phyloP scores from a whole-genome alignment of 2,797 vertebrate genomes.

The Sitta carolinensis region DNA sequence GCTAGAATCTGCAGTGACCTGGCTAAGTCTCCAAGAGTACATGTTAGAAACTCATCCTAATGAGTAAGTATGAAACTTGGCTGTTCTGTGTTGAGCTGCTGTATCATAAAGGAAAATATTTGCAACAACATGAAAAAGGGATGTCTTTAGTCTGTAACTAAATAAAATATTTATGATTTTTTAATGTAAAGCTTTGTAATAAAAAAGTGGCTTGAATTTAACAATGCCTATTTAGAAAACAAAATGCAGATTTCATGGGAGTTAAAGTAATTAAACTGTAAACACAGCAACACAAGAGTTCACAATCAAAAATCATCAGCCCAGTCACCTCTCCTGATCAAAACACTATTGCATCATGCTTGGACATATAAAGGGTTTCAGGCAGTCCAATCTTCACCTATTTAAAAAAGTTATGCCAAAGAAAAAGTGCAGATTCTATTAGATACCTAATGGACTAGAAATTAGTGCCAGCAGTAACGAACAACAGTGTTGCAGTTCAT shows the following conservation, averaged over 20 bases:
- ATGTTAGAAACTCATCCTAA: not conserved
- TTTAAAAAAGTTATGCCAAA: not conserved
- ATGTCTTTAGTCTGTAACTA: not conserved
- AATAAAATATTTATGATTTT: not conserved
- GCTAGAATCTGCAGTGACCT: not conserved
- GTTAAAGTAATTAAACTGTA: not conserved
- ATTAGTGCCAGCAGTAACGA: not conserved
- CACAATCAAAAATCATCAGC: not conserved
- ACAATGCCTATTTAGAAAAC: not conserved
- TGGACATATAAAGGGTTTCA: not conserved
- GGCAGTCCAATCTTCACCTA: not conserved
- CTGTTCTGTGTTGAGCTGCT: not conserved
- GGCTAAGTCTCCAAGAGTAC: not conserved
- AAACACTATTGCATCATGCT: not conserved
- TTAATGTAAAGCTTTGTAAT: not conserved
- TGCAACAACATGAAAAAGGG: not conserved
- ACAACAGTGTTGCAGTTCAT: not conserved
- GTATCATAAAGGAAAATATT: not conserved
- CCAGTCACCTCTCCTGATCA: not conserved
- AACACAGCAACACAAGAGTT: not conserved
- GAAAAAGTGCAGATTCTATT: not conserved
- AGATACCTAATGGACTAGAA: not conserved
- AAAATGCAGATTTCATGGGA: rapidly evolving
- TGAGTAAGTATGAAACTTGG: not conserved
- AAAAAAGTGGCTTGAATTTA: not conserved